Evolutionary conservation across 1,140 invertebrate species (phyloP), one percentile per base, ranked within the genome.

Genomic region (Drosophila kepulauana): DNA sequence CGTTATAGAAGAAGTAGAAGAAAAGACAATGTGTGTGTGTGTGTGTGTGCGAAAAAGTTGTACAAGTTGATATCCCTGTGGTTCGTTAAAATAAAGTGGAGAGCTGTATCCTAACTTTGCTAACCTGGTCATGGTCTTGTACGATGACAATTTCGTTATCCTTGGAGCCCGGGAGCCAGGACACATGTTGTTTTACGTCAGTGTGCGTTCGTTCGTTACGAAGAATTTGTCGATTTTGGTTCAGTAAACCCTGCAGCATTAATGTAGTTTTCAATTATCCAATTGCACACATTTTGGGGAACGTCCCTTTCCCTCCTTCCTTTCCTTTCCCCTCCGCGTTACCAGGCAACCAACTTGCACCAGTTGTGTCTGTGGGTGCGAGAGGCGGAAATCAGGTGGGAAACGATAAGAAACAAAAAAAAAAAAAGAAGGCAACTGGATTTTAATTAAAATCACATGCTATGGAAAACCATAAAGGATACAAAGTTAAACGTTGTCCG

Each of bases 401-500:
- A 45, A 64, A 16, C 63, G 59, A 28, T 52, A 33, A 56, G 49
- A 51, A 46, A 56, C 61, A 48, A 43, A 16, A 56, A 51, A 46
- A 56, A 64, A 48, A 48, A 16, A 51, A 64, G 45, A 38, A 16
- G 25, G 57, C 56, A 73, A 70, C 58, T 69, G 57, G 46, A 72
- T 87, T 84, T 81, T 82, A 80, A 75, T 88, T 84, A 77, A 84
- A 87, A 78, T 78, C 74, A 64, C 70, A 84, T 76, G 65, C 62
- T 71, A 70, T 56, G 41, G 41, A 49, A 58, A 43, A 51, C 61
- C 67, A 57, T 70, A 71, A 74, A 71, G 67, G 64, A 79, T 63
- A 69, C 45, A 30, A 71, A 63, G 43, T 51, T 62, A 51, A 75
- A 63, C 64, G 52, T 33, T 16, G 3, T 15, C 54, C 54, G 5